Evolutionary conservation across 2,797 vertebrate species (phyloP).

Genomic region (Cottoperca gobio): DNA sequence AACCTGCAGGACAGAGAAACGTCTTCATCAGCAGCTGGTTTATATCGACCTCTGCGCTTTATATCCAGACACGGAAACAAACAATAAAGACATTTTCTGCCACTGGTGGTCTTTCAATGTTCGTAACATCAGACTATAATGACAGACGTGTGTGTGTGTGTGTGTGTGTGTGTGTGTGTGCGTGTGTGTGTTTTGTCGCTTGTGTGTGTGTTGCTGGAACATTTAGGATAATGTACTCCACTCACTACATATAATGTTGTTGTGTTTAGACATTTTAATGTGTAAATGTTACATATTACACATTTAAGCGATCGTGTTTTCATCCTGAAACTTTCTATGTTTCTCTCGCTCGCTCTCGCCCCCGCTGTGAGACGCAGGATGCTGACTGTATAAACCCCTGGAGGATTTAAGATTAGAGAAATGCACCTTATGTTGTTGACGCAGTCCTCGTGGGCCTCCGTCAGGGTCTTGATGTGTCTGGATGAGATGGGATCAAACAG

Average conservation of each 20-base stretch:
- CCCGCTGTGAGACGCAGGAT: not conserved
- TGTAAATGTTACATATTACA: too few relatives aligned
- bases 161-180: too few relatives aligned
- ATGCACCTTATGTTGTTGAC: conserved; percentile 97
- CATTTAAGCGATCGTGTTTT: not conserved
- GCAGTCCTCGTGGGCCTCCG: conserved; percentile 97
- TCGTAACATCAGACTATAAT: too few relatives aligned
- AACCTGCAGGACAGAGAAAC: conserved; percentile 86
- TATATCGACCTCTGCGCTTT: not conserved
- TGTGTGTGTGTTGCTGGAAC: too few relatives aligned
- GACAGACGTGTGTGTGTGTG: too few relatives aligned
- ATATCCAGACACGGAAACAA: too few relatives aligned
- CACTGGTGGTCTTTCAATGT: too few relatives aligned
- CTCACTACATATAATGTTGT: too few relatives aligned
- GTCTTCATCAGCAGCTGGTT: not conserved
- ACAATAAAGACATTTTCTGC: too few relatives aligned
- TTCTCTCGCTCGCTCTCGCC: not conserved
- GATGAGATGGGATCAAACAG: conserved; percentile 98
- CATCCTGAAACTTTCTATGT: not conserved
- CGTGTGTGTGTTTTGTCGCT: too few relatives aligned
- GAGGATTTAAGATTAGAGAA: not conserved
- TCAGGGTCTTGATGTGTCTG: conserved; percentile 97
- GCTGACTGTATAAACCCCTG: not conserved
- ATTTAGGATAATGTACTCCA: too few relatives aligned
- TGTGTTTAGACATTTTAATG: too few relatives aligned